Evolutionary conservation across 1,140 invertebrate species (phyloP), one percentile per base, ranked within the genome.

Genomic region (Danaus plexippus): DNA sequence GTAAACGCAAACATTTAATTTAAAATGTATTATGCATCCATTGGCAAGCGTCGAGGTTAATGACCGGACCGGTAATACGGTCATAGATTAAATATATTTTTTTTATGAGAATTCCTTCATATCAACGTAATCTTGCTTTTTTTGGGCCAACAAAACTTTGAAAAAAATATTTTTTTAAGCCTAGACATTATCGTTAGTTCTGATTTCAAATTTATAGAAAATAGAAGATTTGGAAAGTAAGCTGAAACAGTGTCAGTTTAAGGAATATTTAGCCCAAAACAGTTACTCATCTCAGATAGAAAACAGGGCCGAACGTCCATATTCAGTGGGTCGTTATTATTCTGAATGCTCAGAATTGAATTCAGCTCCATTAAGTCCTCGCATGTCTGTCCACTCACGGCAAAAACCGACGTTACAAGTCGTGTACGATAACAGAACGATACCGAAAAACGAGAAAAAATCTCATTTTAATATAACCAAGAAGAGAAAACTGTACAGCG

Each of bases 171-270:
- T 6, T 7, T 32, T 32, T 32, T 32, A 32, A 32, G 22, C 22
- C 7, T 32, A 32, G 22, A 32, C 0, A 32, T 32, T 32, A 32
- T 32, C 22, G 22, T 32, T 32, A 32, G 22, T 32, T 32, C 5
- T 32, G 7, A 32, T 32, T 32, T 32, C 5, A 7, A 32, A 32
- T 32, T 32, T 57, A 12, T 55, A 72, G 70, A 67, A 70, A 67
- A 47, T 85, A 22, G 76, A 85, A 69, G 79, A 84, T 12, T 47
- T 87, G 22, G 84, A 85, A 57, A 80, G 85, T 57, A 84, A 85
- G 75, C 59, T 84, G 1, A 87, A 85, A 53, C 80, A 85, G 48
- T 80, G 61, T 58, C 76, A 85, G 54, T 87, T 87, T 59, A 87
- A 87, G 58, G 72, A 87, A 59, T 85, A 78, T 57, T 72, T 85